Percentiles rank a stretch among this genome's conserved stretches.
Evolutionary conservation across 2,888 invertebrate genomes (phyloP).

Genomic region (Physocephala rufipes): DNA sequence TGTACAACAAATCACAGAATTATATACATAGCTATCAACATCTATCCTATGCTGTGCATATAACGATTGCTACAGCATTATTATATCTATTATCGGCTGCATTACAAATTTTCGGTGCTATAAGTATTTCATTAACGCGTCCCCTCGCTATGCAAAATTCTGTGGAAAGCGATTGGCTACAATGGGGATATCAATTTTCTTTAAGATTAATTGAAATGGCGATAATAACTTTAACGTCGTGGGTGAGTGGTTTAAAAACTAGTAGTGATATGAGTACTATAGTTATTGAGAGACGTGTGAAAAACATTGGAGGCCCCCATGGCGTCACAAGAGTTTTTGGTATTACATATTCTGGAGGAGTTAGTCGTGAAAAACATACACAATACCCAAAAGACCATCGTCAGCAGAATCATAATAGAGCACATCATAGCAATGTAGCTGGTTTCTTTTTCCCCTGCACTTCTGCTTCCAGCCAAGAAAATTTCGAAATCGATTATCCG

Average conservation of each 20-base stretch:
- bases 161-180: slow-evolving; percentile 81
- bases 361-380: slow-evolving; percentile 76
- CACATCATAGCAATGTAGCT: slow-evolving; percentile 68
- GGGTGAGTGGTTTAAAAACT: slow-evolving; percentile 82
- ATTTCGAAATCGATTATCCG: slow-evolving; percentile 84
- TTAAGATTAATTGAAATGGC: slow-evolving; percentile 85
- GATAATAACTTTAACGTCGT: slow-evolving; percentile 85
- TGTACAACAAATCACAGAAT: slow-evolving; percentile 81
- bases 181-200: slow-evolving; percentile 91
- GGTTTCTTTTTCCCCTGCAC: slow-evolving; percentile 84
- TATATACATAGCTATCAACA: slow-evolving; percentile 82
- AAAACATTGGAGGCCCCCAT: slow-evolving; percentile 43
- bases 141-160: slow-evolving; percentile 60
- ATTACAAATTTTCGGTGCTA: slow-evolving; percentile 84
- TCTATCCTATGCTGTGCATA: slow-evolving; percentile 87
- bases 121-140: slow-evolving; percentile 69
- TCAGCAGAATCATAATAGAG: slow-evolving; percentile 45
- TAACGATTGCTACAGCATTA: slow-evolving; percentile 86
- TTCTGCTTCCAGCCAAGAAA: slow-evolving; percentile 84
- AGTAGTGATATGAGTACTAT: slow-evolving; percentile 62
- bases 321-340: slow-evolving; percentile 34
- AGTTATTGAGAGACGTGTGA: slow-evolving; percentile 42
- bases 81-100: slow-evolving; percentile 84
- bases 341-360: slow-evolving; percentile 48
- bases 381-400: no score